phyloP scores from a whole-genome alignment of 2,797 vertebrate genomes.

The Rhinichthys osculus region DNA sequence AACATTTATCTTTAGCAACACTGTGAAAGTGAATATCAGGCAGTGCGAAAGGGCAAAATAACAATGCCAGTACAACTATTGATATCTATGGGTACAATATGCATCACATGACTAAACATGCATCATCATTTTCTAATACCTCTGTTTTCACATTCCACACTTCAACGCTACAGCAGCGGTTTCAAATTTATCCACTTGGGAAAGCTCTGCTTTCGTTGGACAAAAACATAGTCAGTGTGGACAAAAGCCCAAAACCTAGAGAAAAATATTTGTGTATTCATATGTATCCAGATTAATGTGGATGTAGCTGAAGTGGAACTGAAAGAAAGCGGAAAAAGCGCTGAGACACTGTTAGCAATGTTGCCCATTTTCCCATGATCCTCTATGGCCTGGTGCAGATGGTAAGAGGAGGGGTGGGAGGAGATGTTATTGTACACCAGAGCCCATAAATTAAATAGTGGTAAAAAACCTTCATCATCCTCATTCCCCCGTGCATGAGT shows the following conservation, averaged over 20 bases:
- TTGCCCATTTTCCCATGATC: conserved; percentile 92
- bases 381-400: conserved; percentile 81
- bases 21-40: not conserved
- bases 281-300: not conserved
- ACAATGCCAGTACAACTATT: not conserved
- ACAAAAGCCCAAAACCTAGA: not conserved
- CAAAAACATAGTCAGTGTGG: not conserved
- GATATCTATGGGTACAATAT: not conserved
- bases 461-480: conserved; percentile 38
- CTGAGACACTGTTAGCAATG: conserved; percentile 73
- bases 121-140: not conserved
- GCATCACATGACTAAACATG: not conserved
- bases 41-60: not conserved
- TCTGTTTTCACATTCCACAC: not conserved
- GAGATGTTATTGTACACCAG: conserved; percentile 54
- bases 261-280: not conserved
- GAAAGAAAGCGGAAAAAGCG: not conserved
- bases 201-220: not conserved
- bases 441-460: conserved; percentile 36
- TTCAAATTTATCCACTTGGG: not conserved
- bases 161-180: not conserved
- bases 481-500: conserved; percentile 54
- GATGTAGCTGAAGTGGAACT: not conserved
- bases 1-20: not conserved
- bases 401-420: conserved; percentile 58